Conservation (phyloP, 2,797 vertebrate genomes). For the Spea hammondii region DNA sequence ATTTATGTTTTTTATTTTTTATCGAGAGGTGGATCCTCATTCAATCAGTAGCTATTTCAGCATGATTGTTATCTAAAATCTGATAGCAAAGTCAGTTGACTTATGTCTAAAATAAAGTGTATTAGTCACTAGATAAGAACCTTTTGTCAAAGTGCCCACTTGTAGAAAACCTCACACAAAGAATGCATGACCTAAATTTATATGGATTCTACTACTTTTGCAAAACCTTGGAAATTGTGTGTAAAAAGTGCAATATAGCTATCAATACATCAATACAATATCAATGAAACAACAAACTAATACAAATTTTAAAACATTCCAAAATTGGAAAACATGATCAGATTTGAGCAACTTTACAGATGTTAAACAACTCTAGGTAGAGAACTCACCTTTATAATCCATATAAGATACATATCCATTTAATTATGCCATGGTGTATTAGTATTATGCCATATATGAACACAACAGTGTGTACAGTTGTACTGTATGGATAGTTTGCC, state of each 20-base stretch:
- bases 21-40: conserved; percentile 47
- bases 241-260: not conserved
- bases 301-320: too few relatives aligned
- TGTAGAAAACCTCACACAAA: conserved; percentile 38
- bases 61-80: conserved; percentile 49
- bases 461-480: too few relatives aligned
- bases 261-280: not conserved
- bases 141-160: conserved; percentile 46
- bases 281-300: too few relatives aligned
- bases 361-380: too few relatives aligned
- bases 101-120: conserved; percentile 50
- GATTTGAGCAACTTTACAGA: too few relatives aligned
- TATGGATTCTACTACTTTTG: conserved; percentile 29
- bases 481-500: too few relatives aligned
- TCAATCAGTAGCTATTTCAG: conserved; percentile 48
- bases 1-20: conserved; percentile 25
- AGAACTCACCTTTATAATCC: too few relatives aligned
- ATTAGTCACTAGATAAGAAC: conserved; percentile 45
- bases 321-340: too few relatives aligned
- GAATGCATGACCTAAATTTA: conserved; percentile 44
- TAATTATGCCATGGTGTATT: too few relatives aligned
- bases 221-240: conserved; percentile 12
- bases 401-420: too few relatives aligned
- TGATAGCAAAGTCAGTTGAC: conserved; percentile 43
- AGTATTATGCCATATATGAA: too few relatives aligned